Conservation (phyloP, 2,113 vertebrate genomes). For the Sylvia atricapilla region DNA sequence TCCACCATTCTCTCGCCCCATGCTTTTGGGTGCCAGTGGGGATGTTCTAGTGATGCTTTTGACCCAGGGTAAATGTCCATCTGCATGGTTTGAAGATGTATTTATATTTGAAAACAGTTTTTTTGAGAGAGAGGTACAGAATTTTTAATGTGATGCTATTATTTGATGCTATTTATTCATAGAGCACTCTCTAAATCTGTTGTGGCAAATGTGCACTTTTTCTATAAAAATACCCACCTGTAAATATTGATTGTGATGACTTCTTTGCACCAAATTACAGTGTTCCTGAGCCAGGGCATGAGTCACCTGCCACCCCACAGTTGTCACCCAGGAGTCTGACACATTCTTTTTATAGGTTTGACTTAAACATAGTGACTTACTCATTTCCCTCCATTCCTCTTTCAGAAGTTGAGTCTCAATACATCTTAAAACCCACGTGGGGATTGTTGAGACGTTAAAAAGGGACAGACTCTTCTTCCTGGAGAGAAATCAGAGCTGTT, state of each 20-base stretch:
- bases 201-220: not conserved
- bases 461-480: not conserved
- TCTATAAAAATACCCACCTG: not conserved
- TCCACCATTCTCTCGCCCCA: rapidly evolving
- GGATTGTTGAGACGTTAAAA: not conserved
- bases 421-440: not conserved
- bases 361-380: not conserved
- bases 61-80: not conserved
- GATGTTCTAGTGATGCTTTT: not conserved
- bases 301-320: not conserved
- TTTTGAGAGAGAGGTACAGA: not conserved
- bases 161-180: not conserved
- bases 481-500: not conserved
- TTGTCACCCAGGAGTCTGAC: slow-evolving; percentile 11
- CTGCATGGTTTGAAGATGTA: not conserved
- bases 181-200: not conserved
- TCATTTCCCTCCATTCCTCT: not conserved
- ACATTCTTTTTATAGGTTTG: slow-evolving; percentile 14
- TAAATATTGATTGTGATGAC: slow-evolving; percentile 14
- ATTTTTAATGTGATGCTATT: not conserved
- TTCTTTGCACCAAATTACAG: slow-evolving; percentile 12
- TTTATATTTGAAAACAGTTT: not conserved
- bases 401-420: not conserved
- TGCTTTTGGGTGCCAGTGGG: not conserved
- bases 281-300: not conserved